Conservation (phyloP, 2,888 invertebrate species). For the Caenorhabditis doughertyi region DNA sequence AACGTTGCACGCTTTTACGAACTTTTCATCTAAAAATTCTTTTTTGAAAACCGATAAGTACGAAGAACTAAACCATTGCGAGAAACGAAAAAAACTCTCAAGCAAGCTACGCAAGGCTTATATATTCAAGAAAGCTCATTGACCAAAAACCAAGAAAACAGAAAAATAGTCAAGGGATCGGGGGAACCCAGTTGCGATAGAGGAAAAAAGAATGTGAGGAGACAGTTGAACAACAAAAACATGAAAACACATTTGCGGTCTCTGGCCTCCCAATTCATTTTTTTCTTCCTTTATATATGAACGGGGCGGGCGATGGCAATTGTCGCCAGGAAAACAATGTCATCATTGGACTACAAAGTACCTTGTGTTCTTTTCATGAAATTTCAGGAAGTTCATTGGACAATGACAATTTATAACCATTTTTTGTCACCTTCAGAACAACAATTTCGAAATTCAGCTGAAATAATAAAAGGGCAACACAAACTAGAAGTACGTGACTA, state of each 20-base stretch:
- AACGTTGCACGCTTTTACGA: too few relatives aligned
- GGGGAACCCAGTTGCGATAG: background rate
- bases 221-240: conserved; percentile 11
- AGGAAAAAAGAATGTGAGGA: background rate
- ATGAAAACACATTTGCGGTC: conserved; percentile 16
- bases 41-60: too few relatives aligned
- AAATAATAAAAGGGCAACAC: background rate
- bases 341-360: conserved; percentile 10
- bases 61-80: background rate
- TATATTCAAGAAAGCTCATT: conserved; percentile 15
- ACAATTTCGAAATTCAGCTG: background rate
- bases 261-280: conserved; percentile 15
- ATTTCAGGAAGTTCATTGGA: conserved; percentile 9
- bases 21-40: too few relatives aligned
- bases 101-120: background rate
- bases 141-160: conserved; percentile 12
- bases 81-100: background rate
- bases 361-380: conserved; percentile 14
- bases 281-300: too few relatives aligned
- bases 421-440: background rate
- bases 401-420: conserved; percentile 38
- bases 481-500: background rate
- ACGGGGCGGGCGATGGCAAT: too few relatives aligned
- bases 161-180: conserved; percentile 13
- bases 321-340: conserved; percentile 23